phyloP scores from a whole-genome alignment of 2,797 vertebrate genomes.

The Huso huso region DNA sequence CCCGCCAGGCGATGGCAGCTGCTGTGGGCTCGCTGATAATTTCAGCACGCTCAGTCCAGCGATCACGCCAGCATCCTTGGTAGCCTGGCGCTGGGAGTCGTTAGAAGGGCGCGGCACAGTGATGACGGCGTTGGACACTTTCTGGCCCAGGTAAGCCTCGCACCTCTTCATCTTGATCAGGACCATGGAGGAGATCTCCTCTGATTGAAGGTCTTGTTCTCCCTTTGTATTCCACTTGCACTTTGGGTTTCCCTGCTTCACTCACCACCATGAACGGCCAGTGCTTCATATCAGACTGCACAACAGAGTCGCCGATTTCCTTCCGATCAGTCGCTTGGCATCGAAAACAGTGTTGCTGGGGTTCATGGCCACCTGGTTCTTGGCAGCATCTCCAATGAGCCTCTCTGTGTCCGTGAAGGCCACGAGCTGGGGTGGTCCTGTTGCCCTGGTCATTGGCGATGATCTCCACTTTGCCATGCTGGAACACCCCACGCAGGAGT shows the following conservation, averaged over 20 bases:
- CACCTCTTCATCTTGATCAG: slow-evolving; percentile 85
- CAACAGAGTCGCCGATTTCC: slow-evolving; percentile 69
- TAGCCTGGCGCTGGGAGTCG: slow-evolving; percentile 86
- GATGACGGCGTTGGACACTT: slow-evolving; percentile 80
- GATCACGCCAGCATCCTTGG: slow-evolving; percentile 83
- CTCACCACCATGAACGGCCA: slow-evolving; percentile 85
- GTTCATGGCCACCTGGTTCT: slow-evolving; percentile 91
- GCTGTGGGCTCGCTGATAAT: slow-evolving; percentile 88
- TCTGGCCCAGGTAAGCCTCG: slow-evolving; percentile 81
- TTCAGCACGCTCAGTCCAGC: slow-evolving; percentile 78
- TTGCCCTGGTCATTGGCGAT: slow-evolving; percentile 91
- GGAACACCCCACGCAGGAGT: slow-evolving; percentile 88
- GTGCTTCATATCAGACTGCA: slow-evolving; percentile 85
- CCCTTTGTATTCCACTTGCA: slow-evolving; percentile 84
- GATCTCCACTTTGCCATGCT: slow-evolving; percentile 88
- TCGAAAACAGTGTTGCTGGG: slow-evolving; percentile 86
- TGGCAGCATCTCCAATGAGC: slow-evolving; percentile 85
- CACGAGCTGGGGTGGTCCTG: slow-evolving; percentile 83
- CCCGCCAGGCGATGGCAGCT: slow-evolving; percentile 84
- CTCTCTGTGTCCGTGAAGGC: slow-evolving; percentile 85
- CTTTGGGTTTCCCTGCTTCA: slow-evolving; percentile 74
- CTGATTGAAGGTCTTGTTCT: slow-evolving; percentile 76
- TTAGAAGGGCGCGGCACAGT: slow-evolving; percentile 86
- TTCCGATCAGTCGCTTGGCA: slow-evolving; percentile 82
- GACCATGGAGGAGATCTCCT: slow-evolving; percentile 90